Evolutionary conservation across 2,888 invertebrate genomes (phyloP).

Genomic region (Acutogordius australiensis): DNA sequence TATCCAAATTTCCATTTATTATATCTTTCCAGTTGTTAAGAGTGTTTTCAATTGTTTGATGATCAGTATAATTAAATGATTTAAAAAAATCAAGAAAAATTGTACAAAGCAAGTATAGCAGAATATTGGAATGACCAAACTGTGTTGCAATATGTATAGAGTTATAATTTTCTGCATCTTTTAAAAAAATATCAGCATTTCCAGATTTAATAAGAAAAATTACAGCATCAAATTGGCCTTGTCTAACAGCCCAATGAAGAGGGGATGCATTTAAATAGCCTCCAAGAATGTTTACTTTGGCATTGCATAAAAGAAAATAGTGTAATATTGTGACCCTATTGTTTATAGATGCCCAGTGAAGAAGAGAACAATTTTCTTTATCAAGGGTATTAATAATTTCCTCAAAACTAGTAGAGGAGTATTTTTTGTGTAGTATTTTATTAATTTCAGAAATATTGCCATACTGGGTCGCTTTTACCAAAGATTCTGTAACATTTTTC

Average conservation of each 20-base stretch:
- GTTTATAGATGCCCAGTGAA: slow-evolving; percentile 99
- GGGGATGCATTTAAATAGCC: slow-evolving; percentile 84
- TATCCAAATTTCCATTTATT: too few relatives aligned
- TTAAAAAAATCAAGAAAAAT: too few relatives aligned
- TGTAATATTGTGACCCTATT: slow-evolving; percentile 68
- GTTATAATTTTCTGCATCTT: slow-evolving; percentile 80
- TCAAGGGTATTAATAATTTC: slow-evolving; percentile 57
- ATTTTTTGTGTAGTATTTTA: neutral
- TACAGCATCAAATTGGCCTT: slow-evolving; percentile 55
- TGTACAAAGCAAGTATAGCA: slow-evolving; percentile 78
- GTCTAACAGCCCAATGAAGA: slow-evolving; percentile 75
- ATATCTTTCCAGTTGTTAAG: too few relatives aligned
- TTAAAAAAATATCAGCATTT: slow-evolving; percentile 47
- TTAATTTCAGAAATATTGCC: neutral
- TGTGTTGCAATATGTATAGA: slow-evolving; percentile 82
- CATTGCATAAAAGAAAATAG: slow-evolving; percentile 55
- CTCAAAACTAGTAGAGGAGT: too few relatives aligned
- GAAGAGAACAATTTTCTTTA: slow-evolving; percentile 64
- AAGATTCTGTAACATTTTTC: too few relatives aligned
- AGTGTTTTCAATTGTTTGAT: too few relatives aligned
- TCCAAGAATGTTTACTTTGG: slow-evolving; percentile 64
- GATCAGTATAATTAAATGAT: too few relatives aligned
- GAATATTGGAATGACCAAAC: slow-evolving; percentile 81
- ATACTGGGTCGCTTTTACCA: neutral
- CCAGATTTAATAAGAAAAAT: slow-evolving; percentile 47